Evolutionary conservation across 2,797 vertebrate genomes (phyloP).

Genomic region (Phoeniculus purpureus): DNA sequence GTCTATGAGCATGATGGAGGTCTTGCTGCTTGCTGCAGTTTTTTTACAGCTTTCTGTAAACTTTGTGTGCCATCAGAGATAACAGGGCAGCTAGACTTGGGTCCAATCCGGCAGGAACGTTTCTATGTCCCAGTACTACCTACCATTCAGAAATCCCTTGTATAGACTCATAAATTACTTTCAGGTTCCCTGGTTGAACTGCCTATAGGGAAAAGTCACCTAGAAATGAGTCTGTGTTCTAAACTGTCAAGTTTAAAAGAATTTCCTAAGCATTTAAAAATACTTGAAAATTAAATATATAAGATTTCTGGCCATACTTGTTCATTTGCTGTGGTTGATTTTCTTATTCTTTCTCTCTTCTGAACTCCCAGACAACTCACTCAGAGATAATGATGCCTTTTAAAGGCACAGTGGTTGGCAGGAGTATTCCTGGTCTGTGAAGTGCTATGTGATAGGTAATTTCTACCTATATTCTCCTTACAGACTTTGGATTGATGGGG

Average conservation of each 20-base stretch:
- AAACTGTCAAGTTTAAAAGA: neutral
- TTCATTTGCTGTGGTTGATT: neutral
- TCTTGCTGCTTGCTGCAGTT: neutral
- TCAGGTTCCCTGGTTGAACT: neutral
- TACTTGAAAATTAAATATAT: neutral
- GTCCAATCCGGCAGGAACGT: neutral
- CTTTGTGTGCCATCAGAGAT: neutral
- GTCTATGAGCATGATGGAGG: neutral
- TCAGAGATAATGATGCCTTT: conserved; percentile 42
- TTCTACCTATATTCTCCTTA: conserved; percentile 26
- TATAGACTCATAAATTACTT: neutral
- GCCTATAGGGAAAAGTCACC: neutral
- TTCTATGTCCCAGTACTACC: neutral
- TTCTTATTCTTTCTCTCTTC: neutral
- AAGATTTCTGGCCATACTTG: neutral
- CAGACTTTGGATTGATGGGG: conserved; percentile 26
- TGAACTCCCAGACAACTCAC: neutral
- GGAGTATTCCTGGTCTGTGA: conserved; percentile 13
- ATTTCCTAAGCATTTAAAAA: neutral
- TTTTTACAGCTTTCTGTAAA: neutral
- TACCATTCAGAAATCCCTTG: neutral
- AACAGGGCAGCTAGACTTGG: neutral
- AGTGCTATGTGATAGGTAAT: conserved; percentile 5
- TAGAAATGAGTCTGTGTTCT: neutral
- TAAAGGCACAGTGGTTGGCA: conserved; percentile 32